Percentiles rank a stretch among this genome's conserved stretches.
Conservation (phyloP, 2,888 invertebrate genomes). For the Herminia tarsipennalis region DNA sequence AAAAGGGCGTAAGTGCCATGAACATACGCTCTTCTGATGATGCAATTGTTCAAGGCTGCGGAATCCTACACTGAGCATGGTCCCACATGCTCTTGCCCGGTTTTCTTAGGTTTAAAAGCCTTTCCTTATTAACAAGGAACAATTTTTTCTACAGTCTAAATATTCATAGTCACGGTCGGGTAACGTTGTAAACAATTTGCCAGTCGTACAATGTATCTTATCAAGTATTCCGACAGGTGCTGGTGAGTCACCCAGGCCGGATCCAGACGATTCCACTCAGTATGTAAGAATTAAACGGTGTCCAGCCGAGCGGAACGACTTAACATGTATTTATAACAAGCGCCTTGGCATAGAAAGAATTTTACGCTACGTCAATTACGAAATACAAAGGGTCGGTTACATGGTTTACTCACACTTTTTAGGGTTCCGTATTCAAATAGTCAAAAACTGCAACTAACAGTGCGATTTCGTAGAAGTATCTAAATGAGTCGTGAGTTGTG, state of each 20-base stretch:
- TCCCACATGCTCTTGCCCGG: no score
- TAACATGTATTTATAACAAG: constrained; percentile 44
- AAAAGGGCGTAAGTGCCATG: no score
- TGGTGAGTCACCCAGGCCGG: constrained; percentile 46
- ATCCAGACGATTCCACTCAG: constrained; percentile 37
- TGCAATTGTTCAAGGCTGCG: no score
- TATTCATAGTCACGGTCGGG: constrained; percentile 43
- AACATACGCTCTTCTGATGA: no score
- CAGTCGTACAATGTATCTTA: constrained; percentile 32
- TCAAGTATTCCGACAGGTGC: constrained; percentile 33
- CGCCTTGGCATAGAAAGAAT: constrained; percentile 44
- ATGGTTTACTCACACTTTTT: constrained; percentile 10
- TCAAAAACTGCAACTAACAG: no score
- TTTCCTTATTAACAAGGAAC: constrained; percentile 2
- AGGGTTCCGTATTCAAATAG: neutral
- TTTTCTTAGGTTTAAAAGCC: constrained; percentile 33
- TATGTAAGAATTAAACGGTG: constrained; percentile 19
- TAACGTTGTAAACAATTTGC: constrained; percentile 34
- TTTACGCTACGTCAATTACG: constrained; percentile 31
- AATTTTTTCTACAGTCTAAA: constrained; percentile 18
- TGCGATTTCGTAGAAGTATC: no score
- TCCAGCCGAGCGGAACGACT: constrained; percentile 44
- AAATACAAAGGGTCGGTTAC: constrained; percentile 22
- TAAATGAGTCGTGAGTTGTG: no score
- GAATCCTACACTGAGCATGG: no score